Conservation (phyloP, 2,113 vertebrate species). For the Naja naja region DNA sequence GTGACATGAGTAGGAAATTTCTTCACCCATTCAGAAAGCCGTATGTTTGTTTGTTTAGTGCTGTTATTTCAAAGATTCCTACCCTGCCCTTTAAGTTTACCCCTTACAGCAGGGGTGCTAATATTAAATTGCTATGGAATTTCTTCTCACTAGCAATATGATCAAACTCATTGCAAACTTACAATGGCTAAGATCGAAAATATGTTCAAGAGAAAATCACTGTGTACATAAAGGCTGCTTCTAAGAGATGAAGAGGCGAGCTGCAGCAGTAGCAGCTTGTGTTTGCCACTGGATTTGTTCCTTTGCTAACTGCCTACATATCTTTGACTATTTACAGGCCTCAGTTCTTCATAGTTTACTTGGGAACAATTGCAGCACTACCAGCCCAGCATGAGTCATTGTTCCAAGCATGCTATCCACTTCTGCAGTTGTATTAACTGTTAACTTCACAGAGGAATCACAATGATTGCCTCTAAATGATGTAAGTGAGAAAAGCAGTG, state of each 20-base stretch:
- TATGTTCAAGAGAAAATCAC: neutral
- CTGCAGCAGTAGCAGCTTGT: slow-evolving; percentile 26
- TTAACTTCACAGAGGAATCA: slow-evolving; percentile 39
- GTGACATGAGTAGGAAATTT: neutral
- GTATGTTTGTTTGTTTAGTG: neutral
- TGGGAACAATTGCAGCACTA: slow-evolving; percentile 1
- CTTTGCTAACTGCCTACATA: slow-evolving; percentile 25
- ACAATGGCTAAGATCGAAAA: neutral
- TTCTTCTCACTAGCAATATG: neutral
- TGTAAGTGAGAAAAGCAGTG: slow-evolving; percentile 6
- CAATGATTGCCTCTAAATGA: slow-evolving; percentile 16
- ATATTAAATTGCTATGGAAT: neutral
- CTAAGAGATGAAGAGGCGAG: neutral
- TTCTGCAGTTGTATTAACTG: neutral
- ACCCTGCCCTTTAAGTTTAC: neutral
- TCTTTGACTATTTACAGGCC: slow-evolving; percentile 31
- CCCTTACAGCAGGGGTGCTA: neutral
- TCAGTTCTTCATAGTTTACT: slow-evolving; percentile 21
- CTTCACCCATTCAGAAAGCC: neutral
- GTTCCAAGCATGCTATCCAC: neutral
- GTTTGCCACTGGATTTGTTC: slow-evolving; percentile 4
- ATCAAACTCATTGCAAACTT: neutral
- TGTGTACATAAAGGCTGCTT: neutral
- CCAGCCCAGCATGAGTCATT: neutral
- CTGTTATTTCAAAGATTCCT: neutral